A percentile compares a stretch with the other conserved stretches of the same genome.
Conservation (phyloP, 1,140 invertebrate genomes). For the Gryon sp. region DNA sequence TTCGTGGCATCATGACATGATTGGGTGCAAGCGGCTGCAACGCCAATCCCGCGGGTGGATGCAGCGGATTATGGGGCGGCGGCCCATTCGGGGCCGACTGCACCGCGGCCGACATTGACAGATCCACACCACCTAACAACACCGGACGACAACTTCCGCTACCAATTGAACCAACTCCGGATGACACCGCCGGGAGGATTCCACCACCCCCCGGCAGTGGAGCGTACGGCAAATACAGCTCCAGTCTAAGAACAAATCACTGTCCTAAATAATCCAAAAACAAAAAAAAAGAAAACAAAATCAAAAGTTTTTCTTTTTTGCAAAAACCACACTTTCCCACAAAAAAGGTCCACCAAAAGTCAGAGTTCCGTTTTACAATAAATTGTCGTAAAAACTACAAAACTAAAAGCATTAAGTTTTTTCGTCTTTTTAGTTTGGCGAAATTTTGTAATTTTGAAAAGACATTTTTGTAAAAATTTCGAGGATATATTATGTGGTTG, state of each 20-base stretch:
- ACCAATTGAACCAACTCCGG: constrained; percentile 62
- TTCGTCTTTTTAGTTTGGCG: too few species aligned
- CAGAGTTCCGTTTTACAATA: too few species aligned
- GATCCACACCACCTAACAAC: constrained; percentile 74
- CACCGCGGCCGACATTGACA: constrained; percentile 77
- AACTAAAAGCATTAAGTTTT: too few species aligned
- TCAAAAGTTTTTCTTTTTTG: too few species aligned
- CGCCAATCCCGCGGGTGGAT: constrained; percentile 53
- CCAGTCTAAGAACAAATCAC: constrained; percentile 71
- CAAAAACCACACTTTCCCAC: too few species aligned
- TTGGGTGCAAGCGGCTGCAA: constrained; percentile 75
- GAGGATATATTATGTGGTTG: too few species aligned
- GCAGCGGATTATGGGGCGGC: constrained; percentile 66
- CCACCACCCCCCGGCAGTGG: constrained; percentile 78
- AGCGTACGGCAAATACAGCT: constrained; percentile 79
- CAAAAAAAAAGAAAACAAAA: too few species aligned
- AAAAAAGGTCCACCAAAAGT: too few species aligned
- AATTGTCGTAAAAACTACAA: too few species aligned
- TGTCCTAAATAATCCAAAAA: too few species aligned
- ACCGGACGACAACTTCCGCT: constrained; percentile 69
- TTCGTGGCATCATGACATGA: constrained; percentile 81
- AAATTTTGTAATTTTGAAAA: too few species aligned
- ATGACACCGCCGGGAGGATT: constrained; percentile 77
- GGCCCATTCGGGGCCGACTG: constrained; percentile 62
- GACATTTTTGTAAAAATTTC: too few species aligned